Base-by-base conservation (phyloP, 2,888 invertebrate species). In the Nomada goodeniana region DNA sequence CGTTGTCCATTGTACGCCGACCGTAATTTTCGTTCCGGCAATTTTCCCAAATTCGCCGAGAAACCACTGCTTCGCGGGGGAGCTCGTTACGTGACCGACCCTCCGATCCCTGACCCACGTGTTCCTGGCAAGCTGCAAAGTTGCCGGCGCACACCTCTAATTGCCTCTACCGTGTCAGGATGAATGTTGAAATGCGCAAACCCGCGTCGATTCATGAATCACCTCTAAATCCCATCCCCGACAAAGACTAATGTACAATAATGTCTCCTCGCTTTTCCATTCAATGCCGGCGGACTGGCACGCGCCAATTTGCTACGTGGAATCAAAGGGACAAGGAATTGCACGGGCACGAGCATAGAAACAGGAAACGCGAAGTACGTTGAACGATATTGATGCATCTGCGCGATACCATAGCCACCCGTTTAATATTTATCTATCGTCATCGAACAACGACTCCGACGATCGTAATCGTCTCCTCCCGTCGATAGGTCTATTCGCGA, bases 351-450 rank as follows among this genome's bases (percentile, higher is more conserved):
- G 18, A 10, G n/a, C n/a, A 1, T 2, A 0, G 36, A 53, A 1
- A 53, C 18, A 13, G 29, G 26, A 18, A 18, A 15, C 59, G 53
- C 3, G 2, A 47, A 47, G 44, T 61, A 55, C 70, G 29, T 61
- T 52, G 29, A 29, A 36, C 65, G 23, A 63, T 65, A n/a, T 59
- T 57, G 36, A 64, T 63, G 23, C 72, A 80, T 80, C 78, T 81
- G 82, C 68, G 36, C 59, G 55, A 70, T 76, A 26, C 10, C n/a
- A 44, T 3, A 5, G 13, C 47, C 15, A 57, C 75, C 77, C 78
- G 67, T 85, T 85, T 53, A 53, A 23, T 7, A 47, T 67, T 79
- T 80, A 85, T 83, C 80, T 29, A 83, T 85, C 80, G 60, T 73
- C 75, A 60, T 74, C 64, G 68, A 60, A 53, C 65, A 71, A 74